A percentile compares a stretch with the other conserved stretches of the same genome.
Evolutionary conservation across 1,140 invertebrate genomes (phyloP).

Genomic region (Aethina tumida): DNA sequence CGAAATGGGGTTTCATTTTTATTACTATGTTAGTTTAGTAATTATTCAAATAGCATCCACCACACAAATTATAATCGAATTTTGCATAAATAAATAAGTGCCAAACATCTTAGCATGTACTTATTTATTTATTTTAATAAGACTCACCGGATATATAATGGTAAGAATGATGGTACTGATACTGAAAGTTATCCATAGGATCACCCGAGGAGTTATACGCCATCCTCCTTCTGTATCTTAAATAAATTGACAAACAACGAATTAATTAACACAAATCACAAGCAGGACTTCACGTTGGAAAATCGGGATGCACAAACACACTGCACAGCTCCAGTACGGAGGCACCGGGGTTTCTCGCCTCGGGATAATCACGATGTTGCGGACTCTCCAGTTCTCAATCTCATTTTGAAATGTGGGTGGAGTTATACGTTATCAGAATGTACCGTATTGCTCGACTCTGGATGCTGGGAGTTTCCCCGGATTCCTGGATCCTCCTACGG

Average conservation of each 20-base stretch:
- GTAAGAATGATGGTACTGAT: constrained; percentile 19
- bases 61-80: not conserved
- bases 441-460: too few relatives aligned
- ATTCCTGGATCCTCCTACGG: too few relatives aligned
- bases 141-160: constrained; percentile 23
- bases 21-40: not conserved
- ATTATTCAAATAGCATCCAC: too few relatives aligned
- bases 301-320: constrained; percentile 4
- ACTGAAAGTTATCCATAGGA: constrained; percentile 22
- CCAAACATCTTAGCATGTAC: constrained; percentile 4
- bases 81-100: constrained; percentile 8
- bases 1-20: constrained; percentile 8
- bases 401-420: too few relatives aligned
- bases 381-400: too few relatives aligned
- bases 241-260: constrained; percentile 6
- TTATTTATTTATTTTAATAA: constrained; percentile 13
- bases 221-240: constrained; percentile 10
- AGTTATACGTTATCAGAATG: too few relatives aligned
- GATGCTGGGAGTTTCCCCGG: too few relatives aligned
- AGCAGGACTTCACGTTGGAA: constrained; percentile 4
- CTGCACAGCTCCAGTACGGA: constrained; percentile 9
- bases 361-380: constrained; percentile 1
- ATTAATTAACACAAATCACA: constrained; percentile 5
- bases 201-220: constrained; percentile 18
- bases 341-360: constrained; percentile 15